Evolutionary conservation across 2,888 invertebrate species (phyloP), one percentile per base, ranked within the genome.

Genomic region (Timema cristinae): DNA sequence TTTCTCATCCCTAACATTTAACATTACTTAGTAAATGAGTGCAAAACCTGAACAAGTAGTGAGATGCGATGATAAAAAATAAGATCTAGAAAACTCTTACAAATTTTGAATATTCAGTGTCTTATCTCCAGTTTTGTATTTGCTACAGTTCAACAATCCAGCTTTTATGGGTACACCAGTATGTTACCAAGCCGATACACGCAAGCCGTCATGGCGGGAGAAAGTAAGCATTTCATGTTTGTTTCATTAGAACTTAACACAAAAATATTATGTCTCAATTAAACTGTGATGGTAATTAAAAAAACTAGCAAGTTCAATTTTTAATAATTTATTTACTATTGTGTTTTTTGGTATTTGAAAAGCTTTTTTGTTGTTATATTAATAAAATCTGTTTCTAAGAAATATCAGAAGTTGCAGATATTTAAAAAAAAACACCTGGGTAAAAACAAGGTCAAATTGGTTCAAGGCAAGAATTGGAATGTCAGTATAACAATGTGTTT

Each of bases 201-300:
- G 0, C 95, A 96, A 82, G 95, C 96, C 51, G 94, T 96, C 2
- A 96, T 96, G 96, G 92, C 93, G 7, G 96, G 96, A 73, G 96
- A 96, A 87, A 96, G 95, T 91, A 85, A 87, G 87, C 84, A 73
- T 50, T 50, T 49, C 2, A 16, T 54, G 7, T 50, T 50, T 13
- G 5, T 68, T 7, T n/a, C 50, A 15, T 32, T 32, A 32, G 32
- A 32, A 32, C 32, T 32, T 32, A 32, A 32, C 32, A 32, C 32
- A 32, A 1, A 32, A 32, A 32, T 1, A 32, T 32, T 1, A 32
- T 32, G 32, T 32, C 32, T 32, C 4, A 32, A 32, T 32, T 32
- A 32, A 32, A 32, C 32, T 32, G 32, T 32, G 32, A 32, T 32
- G 1, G 32, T 32, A 32, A 32, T 32, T 32, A 32, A 32, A 32